Base-by-base conservation (phyloP, 1,140 invertebrate species). In the Gryllus bimaculatus region DNA sequence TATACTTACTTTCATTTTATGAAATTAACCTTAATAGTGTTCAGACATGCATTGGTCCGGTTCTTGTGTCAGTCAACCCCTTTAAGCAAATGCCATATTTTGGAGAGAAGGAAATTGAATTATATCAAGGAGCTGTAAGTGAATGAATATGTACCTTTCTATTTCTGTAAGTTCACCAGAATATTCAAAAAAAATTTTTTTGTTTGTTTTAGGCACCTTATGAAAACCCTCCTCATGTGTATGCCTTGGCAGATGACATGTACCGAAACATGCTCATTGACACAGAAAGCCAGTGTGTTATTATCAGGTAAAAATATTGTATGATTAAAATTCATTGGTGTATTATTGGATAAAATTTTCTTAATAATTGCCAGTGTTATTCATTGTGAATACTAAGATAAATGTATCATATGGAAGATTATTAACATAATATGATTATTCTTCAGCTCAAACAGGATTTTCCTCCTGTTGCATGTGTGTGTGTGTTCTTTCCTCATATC, bases 31-130 rank as follows among this genome's bases (percentile, higher is more conserved):
- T 66, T 66, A 66, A 66, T 18, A 3, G 18, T 18, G 18, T 81
- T 77, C 82, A 94, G 92, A 94, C 93, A 39, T 94, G 94, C 85
- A 94, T 95, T 82, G 93, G 93, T 13, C 92, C 93, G 74, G 93
- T 95, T 39, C 84, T 95, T 76, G 92, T 95, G 73, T 93, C 92
- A 0, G 89, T 95, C 21, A 95, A 95, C 84, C 93, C 93, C 10
- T 94, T 94, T 86, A 93, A 93, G 84, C 89, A 92, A 82, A 89
- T 94, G 87, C 88, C 89, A 15, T 93, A 93, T 83, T 94, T 92
- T 84, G 89, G 89, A 39, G 91, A 93, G 21, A 92, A 89, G 80
- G 91, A 94, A 84, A 88, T 94, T 78, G 90, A 92, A 82, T 87
- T 90, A 81, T 94, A 94, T 82, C 92, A 93, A 85, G 93, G 92